Evolutionary conservation across 92 coral and sea anemone species (phyloP).

Genomic region (Palythoa grandiflora): DNA sequence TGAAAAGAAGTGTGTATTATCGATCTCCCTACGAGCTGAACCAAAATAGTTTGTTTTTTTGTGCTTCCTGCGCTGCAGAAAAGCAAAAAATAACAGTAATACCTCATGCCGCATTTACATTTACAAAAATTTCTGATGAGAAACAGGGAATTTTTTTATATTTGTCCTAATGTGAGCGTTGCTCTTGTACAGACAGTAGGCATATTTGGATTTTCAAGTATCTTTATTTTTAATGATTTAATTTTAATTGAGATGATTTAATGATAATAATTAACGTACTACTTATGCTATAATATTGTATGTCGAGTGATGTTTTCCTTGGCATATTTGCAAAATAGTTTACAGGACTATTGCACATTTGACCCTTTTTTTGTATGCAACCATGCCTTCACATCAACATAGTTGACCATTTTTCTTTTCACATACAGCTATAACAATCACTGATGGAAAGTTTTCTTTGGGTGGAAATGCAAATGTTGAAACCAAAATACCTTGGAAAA

Average conservation of each 20-base stretch:
- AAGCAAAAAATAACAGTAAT: not conserved
- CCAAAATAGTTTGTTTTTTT: no score
- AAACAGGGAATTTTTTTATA: not conserved
- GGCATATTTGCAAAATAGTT: no score
- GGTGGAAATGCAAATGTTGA: not conserved
- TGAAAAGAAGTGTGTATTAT: no score
- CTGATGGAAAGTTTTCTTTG: slow-evolving; percentile 36
- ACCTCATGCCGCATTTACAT: not conserved
- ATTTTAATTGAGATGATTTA: no score
- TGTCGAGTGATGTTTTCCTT: no score
- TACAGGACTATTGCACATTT: no score
- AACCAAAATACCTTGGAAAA: slow-evolving; percentile 31
- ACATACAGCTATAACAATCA: not conserved
- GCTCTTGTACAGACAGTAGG: not conserved
- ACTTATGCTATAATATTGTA: no score
- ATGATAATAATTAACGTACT: no score
- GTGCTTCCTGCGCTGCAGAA: not conserved
- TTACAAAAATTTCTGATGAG: not conserved
- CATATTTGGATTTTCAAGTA: no score
- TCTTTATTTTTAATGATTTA: no score
- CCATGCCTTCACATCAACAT: slow-evolving; percentile 15
- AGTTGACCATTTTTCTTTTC: slow-evolving; percentile 26
- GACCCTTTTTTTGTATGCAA: no score
- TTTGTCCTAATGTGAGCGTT: not conserved
- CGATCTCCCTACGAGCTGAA: no score